Percentiles rank a stretch among this genome's conserved stretches.
Conservation (phyloP, 53 echinoderm and acorn worm species). For the Temnopleurus reevesii region DNA sequence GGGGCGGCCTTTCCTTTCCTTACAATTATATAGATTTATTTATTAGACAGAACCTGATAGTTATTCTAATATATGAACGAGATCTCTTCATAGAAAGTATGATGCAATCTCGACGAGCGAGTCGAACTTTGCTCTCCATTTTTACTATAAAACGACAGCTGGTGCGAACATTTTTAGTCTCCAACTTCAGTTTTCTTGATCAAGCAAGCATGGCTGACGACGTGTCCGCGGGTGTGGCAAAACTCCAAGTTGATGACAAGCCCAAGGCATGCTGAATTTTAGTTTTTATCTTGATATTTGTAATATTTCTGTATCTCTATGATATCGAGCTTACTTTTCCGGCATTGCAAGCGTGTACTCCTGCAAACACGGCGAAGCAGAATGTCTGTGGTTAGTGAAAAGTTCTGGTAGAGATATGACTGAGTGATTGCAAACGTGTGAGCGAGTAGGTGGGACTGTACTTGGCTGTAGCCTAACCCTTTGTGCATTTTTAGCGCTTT, state of each 20-base stretch:
- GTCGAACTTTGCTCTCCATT: too few species aligned
- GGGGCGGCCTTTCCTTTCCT: too few species aligned
- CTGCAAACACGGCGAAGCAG: slow-evolving; percentile 26
- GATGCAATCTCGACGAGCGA: too few species aligned
- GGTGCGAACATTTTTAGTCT: neutral
- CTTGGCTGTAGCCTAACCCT: too few species aligned
- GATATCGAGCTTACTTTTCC: slow-evolving; percentile 34
- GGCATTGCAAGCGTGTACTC: slow-evolving; percentile 51
- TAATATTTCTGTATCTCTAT: slow-evolving; percentile 1
- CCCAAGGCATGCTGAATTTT: slow-evolving; percentile 61
- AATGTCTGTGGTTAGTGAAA: slow-evolving; percentile 58
- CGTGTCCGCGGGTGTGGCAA: slow-evolving; percentile 52
- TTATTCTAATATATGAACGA: neutral
- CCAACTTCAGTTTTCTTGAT: neutral
- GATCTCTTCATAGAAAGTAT: too few species aligned
- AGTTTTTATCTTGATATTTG: neutral
- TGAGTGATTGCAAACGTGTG: neutral
- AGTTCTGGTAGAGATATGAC: neutral
- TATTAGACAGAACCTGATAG: neutral
- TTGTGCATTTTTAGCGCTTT: too few species aligned
- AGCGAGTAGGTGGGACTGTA: slow-evolving; percentile 36
- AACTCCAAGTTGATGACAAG: slow-evolving; percentile 46
- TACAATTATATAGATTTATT: too few species aligned
- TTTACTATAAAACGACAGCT: too few species aligned
- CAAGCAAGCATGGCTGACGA: slow-evolving; percentile 48